Evolutionary conservation across 2,888 invertebrate genomes (phyloP), one percentile per base, ranked within the genome.

Genomic region (Physocephala rufipes): DNA sequence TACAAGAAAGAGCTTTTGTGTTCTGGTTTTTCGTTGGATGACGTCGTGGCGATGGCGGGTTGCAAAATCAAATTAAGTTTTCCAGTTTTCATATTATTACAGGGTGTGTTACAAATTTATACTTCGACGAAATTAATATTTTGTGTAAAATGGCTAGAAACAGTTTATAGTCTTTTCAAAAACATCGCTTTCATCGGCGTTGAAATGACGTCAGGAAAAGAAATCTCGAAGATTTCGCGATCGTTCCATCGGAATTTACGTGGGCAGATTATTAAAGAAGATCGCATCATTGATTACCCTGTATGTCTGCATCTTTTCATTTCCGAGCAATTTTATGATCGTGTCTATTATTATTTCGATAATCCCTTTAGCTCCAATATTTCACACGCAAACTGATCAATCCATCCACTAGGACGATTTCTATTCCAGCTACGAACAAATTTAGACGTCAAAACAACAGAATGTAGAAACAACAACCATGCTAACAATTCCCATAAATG

Each of bases 351-450:
- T 59, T 45, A 67, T 59, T 45, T 66, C 36, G 12, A 15, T 55
- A 55, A 36, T 55, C 51, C 28, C 51, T 24, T 43, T 19, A 2
- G 16, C 15, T 26, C 12, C n/a, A 24, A 58, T 43, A 21, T 45
- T 68, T 68, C 61, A 61, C 68, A 68, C 53, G 51, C 36, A 30
- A 68, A 9, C n/a, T 51, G 16, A 24, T 19, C 21, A 47, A 61
- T 30, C 19, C 59, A 49, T 28, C 49, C 49, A 24, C 19, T 24
- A 5, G 16, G 2, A 4, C n/a, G 15, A 62, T 19, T 15, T 36
- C n/a, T n/a, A 62, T 62, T 43, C 15, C 49, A 5, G 49, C 49
- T 36, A 36, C 36, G 36, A 36, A 36, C 9, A 36, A 9, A 36
- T 36, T 36, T 36, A 36, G 36, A 36, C 49, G n/a, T n/a, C 49